A percentile compares a stretch with the other conserved stretches of the same genome.
Conservation (phyloP, 2,797 vertebrate genomes). For the Sciurus vulgaris region DNA sequence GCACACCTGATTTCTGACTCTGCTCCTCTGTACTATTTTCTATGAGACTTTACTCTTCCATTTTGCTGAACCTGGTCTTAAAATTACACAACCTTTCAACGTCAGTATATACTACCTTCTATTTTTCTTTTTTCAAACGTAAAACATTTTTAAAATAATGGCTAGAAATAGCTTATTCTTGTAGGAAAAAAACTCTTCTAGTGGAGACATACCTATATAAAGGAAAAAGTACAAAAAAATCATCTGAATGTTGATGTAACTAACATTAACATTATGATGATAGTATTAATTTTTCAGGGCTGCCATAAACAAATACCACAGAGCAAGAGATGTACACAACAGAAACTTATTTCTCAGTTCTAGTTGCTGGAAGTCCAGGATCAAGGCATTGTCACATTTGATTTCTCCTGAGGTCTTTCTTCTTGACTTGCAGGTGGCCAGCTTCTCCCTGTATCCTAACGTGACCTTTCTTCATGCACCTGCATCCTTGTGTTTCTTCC, state of each 20-base stretch:
- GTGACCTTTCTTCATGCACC: not conserved
- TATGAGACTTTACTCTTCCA: not conserved
- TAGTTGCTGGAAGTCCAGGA: not conserved
- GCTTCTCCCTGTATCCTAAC: too few relatives aligned
- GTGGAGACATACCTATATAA: not conserved
- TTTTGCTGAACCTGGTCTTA: not conserved
- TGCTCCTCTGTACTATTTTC: not conserved
- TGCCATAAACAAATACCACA: not conserved
- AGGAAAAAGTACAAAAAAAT: not conserved
- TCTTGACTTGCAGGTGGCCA: not conserved
- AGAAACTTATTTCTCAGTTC: not conserved
- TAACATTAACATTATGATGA: not conserved
- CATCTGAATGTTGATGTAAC: not conserved
- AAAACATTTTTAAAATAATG: not conserved
- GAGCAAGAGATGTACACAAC: not conserved
- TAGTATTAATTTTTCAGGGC: not conserved
- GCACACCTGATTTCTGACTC: not conserved
- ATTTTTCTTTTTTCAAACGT: not conserved
- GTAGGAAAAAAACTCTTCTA: not conserved
- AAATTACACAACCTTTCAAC: not conserved
- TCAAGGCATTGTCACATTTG: not conserved
- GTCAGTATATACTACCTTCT: not conserved
- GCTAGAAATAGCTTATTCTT: not conserved
- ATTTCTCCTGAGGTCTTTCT: not conserved
- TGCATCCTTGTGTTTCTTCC: accelerated